Conservation (phyloP, 2,113 vertebrate species). For the Madoqua kirkii region DNA sequence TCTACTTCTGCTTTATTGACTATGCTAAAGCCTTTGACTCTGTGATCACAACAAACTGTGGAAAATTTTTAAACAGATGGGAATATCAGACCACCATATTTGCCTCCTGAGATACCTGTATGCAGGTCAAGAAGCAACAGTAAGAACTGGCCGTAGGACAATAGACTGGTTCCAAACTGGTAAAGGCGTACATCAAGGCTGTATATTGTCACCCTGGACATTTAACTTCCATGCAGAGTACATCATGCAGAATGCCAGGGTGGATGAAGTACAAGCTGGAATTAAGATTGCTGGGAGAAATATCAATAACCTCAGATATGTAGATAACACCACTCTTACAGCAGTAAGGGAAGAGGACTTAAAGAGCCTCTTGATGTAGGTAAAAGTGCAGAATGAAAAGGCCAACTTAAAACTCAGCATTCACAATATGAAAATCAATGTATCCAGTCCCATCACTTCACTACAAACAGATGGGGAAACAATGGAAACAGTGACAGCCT, state of each 20-base stretch:
- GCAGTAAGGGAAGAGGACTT: neutral
- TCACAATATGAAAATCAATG: neutral
- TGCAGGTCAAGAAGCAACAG: neutral
- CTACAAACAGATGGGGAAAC: neutral
- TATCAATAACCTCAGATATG: neutral
- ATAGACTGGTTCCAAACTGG: neutral
- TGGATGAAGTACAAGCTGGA: neutral
- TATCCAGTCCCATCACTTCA: neutral
- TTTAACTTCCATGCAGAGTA: neutral
- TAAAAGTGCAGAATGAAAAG: neutral
- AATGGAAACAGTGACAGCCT: neutral
- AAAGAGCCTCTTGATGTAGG: neutral
- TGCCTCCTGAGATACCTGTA: neutral
- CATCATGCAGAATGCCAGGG: rapidly evolving
- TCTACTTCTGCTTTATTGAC: neutral
- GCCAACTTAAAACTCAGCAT: neutral
- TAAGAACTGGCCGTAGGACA: neutral
- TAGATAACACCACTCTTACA: neutral
- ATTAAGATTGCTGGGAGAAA: neutral
- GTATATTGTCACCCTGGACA: neutral
- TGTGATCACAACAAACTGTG: neutral
- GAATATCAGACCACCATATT: neutral
- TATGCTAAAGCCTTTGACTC: neutral
- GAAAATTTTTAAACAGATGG: neutral
- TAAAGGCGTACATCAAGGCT: neutral